A percentile compares a stretch with the other conserved stretches of the same genome.
phyloP scores from a whole-genome alignment of 2,888 invertebrate genomes.

The Leistus spinibarbis region DNA sequence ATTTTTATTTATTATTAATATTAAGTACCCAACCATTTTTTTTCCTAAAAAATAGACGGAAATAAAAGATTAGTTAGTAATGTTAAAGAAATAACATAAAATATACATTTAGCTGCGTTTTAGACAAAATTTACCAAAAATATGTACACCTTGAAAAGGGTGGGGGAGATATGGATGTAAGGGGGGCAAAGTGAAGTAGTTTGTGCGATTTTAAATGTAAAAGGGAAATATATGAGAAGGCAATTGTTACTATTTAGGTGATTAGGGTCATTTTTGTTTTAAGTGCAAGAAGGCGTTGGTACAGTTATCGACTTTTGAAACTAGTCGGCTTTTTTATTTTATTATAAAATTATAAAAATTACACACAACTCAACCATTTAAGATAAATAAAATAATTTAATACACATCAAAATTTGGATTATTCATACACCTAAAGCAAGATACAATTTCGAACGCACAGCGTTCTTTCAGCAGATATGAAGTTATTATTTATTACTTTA shows the following conservation, averaged over 20 bases:
- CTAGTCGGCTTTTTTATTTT: too few species aligned
- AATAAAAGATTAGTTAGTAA: too few species aligned
- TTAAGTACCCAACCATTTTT: slow-evolving; percentile 36
- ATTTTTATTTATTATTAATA: slow-evolving; percentile 28
- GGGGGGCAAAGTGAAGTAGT: slow-evolving; percentile 6
- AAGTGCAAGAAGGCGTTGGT: background rate
- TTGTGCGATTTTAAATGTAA: slow-evolving; percentile 4
- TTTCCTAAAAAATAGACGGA: slow-evolving; percentile 22
- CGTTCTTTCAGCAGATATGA: background rate
- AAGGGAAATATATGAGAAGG: too few species aligned
- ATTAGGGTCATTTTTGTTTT: background rate
- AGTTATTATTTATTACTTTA: background rate
- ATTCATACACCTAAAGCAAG: background rate
- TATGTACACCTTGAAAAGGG: slow-evolving; percentile 33
- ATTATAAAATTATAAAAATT: background rate
- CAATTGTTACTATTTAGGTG: background rate
- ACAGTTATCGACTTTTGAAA: background rate
- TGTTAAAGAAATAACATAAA: slow-evolving; percentile 25
- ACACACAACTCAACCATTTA: too few species aligned
- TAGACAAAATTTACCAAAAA: slow-evolving; percentile 35
- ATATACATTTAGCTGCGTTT: slow-evolving; percentile 32
- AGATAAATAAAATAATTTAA: background rate
- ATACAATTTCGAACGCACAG: background rate
- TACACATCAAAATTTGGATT: background rate
- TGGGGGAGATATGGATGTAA: background rate